Evolutionary conservation across 2,113 vertebrate genomes (phyloP).

Genomic region (Acanthochromis polyacanthus): DNA sequence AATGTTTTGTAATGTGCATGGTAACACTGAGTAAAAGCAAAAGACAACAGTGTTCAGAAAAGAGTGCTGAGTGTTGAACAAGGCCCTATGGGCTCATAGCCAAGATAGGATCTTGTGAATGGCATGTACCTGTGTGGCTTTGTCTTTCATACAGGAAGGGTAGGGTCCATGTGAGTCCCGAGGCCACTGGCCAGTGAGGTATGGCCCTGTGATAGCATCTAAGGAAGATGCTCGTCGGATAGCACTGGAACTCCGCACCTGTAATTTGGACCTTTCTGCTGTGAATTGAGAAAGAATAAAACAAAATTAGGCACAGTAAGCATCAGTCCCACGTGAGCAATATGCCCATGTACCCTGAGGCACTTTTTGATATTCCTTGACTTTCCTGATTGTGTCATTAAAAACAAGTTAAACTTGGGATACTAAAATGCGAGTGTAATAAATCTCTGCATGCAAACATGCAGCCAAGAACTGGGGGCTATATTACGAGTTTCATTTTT

Average conservation of each 20-base stretch:
- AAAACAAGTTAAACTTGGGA: background rate
- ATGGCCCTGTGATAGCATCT: constrained; percentile 95
- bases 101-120: background rate
- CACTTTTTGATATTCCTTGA: background rate
- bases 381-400: constrained; percentile 13
- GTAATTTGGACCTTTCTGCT: constrained; percentile 92
- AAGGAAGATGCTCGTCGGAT: constrained; percentile 94
- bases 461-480: background rate
- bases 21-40: constrained; percentile 6
- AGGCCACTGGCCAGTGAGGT: constrained; percentile 98
- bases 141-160: constrained; percentile 97
- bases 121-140: constrained; percentile 94
- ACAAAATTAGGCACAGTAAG: constrained; percentile 9
- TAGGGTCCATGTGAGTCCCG: constrained; percentile 92
- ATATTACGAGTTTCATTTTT: no score
- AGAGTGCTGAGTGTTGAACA: background rate
- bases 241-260: constrained; percentile 89
- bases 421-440: constrained; percentile 7
- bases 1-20: constrained; percentile 1
- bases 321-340: background rate
- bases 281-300: constrained; percentile 65
- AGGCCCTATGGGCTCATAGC: background rate
- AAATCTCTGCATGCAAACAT: constrained; percentile 4
- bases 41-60: constrained; percentile 14
- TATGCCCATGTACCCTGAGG: background rate